Percentiles rank a stretch among this genome's conserved stretches.
phyloP scores from a whole-genome alignment of 2,797 vertebrate species.

The Meriones psammophilus region DNA sequence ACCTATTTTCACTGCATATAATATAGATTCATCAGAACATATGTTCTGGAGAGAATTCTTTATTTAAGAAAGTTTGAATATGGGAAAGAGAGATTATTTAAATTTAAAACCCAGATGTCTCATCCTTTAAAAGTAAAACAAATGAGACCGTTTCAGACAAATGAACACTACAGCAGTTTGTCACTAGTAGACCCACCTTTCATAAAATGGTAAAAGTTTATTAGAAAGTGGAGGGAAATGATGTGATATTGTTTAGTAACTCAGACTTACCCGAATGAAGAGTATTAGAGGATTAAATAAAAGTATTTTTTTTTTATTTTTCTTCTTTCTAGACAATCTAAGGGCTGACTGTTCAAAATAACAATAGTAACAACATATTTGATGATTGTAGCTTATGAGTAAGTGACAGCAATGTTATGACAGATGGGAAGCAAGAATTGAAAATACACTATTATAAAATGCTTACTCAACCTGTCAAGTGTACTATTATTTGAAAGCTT shows the following conservation, averaged over 20 bases:
- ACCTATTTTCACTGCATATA: not conserved
- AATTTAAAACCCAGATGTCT: not conserved
- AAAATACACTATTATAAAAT: not conserved
- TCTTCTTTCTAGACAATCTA: not conserved
- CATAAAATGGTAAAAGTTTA: slow-evolving; percentile 8
- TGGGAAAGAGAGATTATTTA: not conserved
- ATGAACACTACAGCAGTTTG: not conserved
- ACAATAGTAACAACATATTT: slow-evolving; percentile 30
- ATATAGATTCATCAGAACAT: not conserved
- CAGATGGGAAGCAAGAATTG: not conserved
- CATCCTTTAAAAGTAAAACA: not conserved
- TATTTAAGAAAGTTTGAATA: not conserved
- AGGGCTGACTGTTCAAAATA: not conserved
- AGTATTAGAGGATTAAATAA: not conserved
- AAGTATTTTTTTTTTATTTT: not conserved
- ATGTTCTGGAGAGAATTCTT: not conserved
- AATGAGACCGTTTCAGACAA: not conserved
- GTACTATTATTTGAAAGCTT: slow-evolving; percentile 26
- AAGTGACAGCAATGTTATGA: slow-evolving; percentile 2
- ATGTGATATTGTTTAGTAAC: not conserved
- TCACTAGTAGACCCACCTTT: not conserved
- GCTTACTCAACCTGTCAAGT: not conserved
- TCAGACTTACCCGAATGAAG: not conserved
- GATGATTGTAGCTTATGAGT: not conserved
- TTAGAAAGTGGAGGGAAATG: not conserved